Evolutionary conservation across 2,888 invertebrate genomes (phyloP), one percentile per base, ranked within the genome.

Genomic region (Mayetiola destructor): DNA sequence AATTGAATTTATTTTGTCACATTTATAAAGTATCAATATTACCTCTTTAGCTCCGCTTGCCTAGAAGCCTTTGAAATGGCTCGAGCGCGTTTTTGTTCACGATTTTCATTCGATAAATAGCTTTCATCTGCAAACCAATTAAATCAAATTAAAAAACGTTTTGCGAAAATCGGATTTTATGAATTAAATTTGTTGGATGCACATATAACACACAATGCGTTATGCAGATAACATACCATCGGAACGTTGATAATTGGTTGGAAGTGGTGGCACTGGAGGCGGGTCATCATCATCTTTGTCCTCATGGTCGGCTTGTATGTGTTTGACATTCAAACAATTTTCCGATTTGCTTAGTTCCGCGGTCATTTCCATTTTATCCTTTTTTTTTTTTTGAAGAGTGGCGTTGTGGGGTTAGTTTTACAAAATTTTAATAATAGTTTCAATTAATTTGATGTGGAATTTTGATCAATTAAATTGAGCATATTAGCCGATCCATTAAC

Each of bases 11-110:
- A n/a, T n/a, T n/a, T n/a, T n/a, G n/a, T n/a, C n/a, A n/a, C n/a
- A n/a, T n/a, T n/a, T n/a, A n/a, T n/a, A 40, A 16, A 57, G 27
- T 32, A 20, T 52, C 20, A 36, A 40, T 29, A 21, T 37, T 42
- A 80, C 80, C 83, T 77, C 74, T 84, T 84, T 60, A 81, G 74
- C 68, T 83, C 83, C 62, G 82, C 80, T 69, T 83, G 83, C 67
- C 82, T 75, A 57, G 78, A 77, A 71, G 77, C 72, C 74, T 78
- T 73, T 62, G 72, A 70, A 67, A 71, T 68, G 65, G 73, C 71
- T 68, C 66, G 75, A 69, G 69, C 73, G 69, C 69, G 76, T 72
- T 65, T 72, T 66, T 72, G 74, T 69, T 65, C 76, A 58, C 70
- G 67, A 62, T 68, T 67, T 65, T 72, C 72, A 23, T 73, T 76